Conservation (phyloP, 2,113 vertebrate genomes). For the Prinia subflava region DNA sequence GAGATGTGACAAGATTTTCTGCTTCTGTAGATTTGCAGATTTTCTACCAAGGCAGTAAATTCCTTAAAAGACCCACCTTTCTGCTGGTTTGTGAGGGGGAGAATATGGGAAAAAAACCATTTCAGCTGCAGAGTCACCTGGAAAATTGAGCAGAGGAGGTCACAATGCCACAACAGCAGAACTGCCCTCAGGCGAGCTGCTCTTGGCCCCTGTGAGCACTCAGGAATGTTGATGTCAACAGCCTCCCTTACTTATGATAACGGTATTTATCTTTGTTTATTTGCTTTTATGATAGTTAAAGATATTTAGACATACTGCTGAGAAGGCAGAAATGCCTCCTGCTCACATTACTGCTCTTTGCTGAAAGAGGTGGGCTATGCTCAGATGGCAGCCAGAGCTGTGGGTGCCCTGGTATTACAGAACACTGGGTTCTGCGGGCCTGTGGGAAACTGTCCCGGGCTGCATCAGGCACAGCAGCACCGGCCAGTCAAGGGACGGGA, state of each 20-base stretch:
- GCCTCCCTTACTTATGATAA: not conserved
- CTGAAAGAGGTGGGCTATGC: not conserved
- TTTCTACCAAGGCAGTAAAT: not conserved
- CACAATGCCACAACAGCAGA: not conserved
- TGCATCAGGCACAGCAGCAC: not conserved
- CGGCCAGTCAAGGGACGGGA: accelerated
- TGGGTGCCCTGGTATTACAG: not conserved
- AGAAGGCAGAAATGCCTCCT: not conserved
- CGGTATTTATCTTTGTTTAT: not conserved
- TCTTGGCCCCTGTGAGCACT: not conserved
- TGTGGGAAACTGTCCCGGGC: accelerated
- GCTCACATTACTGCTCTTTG: accelerated
- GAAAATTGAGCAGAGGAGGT: not conserved
- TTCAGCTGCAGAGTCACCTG: not conserved
- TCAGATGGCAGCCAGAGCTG: not conserved
- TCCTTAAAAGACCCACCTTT: not conserved
- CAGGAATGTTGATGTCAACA: not conserved
- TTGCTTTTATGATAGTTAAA: not conserved
- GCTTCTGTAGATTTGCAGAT: not conserved
- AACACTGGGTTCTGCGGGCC: not conserved
- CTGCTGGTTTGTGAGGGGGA: not conserved
- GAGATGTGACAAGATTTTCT: not conserved
- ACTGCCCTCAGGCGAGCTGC: accelerated
- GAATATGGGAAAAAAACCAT: not conserved
- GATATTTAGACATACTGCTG: not conserved